Evolutionary conservation across 2,888 invertebrate genomes (phyloP).

Genomic region (Agriotes lineatus): DNA sequence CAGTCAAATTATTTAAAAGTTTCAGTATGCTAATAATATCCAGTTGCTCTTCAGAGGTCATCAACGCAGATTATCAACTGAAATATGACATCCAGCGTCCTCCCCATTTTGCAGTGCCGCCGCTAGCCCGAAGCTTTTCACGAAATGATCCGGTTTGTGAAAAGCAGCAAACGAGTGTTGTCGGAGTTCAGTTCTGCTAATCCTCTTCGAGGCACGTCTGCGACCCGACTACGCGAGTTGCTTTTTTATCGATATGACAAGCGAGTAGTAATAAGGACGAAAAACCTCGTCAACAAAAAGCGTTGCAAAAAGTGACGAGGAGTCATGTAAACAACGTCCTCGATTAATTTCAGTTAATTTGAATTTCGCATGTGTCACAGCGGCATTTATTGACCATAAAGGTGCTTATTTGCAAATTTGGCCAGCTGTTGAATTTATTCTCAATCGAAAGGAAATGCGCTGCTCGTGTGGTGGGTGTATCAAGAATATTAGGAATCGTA

Average conservation of each 20-base stretch:
- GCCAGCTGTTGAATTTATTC: background rate
- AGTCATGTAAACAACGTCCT: background rate
- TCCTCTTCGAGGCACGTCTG: background rate
- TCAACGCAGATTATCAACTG: background rate
- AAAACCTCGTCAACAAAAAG: background rate
- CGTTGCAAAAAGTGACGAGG: background rate
- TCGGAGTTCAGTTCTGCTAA: background rate
- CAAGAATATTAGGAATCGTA: no score
- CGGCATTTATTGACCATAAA: no score
- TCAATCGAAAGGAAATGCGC: background rate
- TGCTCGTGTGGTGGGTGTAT: no score
- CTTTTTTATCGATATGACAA: background rate
- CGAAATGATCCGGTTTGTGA: conserved; percentile 8
- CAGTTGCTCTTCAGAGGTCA: conserved; percentile 1
- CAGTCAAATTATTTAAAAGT: no score
- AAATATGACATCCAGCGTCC: conserved; percentile 8
- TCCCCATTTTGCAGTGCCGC: background rate
- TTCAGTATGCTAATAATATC: background rate
- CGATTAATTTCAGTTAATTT: background rate
- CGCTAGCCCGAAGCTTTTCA: background rate
- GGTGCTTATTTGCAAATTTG: background rate
- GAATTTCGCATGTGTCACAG: conserved; percentile 8
- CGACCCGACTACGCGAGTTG: background rate
- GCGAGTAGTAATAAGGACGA: no score
- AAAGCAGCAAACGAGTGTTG: conserved; percentile 1